Evolutionary conservation across 2,113 vertebrate genomes (phyloP).

Genomic region (Cryptotis parvus): DNA sequence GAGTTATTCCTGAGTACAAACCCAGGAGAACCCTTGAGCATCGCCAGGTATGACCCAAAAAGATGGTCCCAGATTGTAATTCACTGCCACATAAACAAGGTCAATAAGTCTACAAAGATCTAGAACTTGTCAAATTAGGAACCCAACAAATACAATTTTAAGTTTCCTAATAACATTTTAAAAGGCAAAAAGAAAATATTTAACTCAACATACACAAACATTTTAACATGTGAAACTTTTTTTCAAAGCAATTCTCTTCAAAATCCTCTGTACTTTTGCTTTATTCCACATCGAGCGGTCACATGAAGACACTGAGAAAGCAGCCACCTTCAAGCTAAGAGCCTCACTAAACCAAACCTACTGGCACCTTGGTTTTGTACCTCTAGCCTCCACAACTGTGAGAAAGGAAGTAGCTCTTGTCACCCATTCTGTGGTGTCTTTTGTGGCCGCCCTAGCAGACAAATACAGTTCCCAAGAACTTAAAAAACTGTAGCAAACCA

Average conservation of each 20-base stretch:
- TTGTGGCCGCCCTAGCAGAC: background rate
- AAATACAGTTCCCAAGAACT: background rate
- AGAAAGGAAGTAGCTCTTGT: constrained; percentile 12
- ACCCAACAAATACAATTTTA: constrained; percentile 21
- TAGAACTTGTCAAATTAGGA: background rate
- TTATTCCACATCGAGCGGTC: background rate
- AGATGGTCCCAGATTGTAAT: background rate
- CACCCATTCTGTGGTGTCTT: background rate
- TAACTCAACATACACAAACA: constrained; percentile 10
- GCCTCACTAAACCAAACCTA: background rate
- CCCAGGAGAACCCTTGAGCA: too few species aligned
- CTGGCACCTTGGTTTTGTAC: background rate
- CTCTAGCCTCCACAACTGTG: background rate
- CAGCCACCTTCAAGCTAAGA: background rate
- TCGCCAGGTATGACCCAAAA: too few species aligned
- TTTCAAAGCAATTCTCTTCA: constrained; percentile 6
- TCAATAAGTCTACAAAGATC: background rate
- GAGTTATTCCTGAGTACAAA: too few species aligned
- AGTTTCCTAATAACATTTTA: constrained; percentile 2
- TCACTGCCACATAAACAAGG: background rate
- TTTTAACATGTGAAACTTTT: background rate
- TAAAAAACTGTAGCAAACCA: background rate
- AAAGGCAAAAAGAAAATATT: constrained; percentile 47
- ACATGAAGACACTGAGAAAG: background rate
- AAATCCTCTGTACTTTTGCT: background rate